A percentile compares a stretch with the other conserved stretches of the same genome.
phyloP scores from a whole-genome alignment of 2,113 vertebrate species.

The Terrapene triunguis region DNA sequence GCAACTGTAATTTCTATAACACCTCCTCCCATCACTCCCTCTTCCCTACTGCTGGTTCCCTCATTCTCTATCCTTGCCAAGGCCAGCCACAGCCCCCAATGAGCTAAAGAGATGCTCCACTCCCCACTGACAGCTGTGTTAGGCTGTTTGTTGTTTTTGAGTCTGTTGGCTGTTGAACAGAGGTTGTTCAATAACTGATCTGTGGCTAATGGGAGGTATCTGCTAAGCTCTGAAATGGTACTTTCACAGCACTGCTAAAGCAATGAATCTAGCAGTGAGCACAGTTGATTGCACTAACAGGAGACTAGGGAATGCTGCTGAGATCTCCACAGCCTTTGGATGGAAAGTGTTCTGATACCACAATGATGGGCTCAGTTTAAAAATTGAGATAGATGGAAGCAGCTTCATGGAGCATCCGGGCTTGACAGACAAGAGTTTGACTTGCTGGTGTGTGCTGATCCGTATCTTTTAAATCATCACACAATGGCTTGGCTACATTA shows the following conservation, averaged over 20 bases:
- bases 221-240: rapidly evolving
- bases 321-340: neutral
- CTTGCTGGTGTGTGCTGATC: neutral
- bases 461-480: rapidly evolving
- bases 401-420: neutral
- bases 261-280: rapidly evolving
- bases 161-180: neutral
- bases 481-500: neutral
- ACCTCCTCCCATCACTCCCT: neutral
- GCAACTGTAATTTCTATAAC: neutral
- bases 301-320: neutral
- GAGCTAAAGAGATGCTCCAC: neutral
- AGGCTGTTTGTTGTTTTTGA: neutral
- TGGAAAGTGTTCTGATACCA: neutral
- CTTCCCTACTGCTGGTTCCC: neutral
- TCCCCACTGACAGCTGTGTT: no score
- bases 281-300: neutral
- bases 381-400: rapidly evolving
- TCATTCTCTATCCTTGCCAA: neutral
- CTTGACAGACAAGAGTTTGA: neutral
- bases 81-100: neutral
- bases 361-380: rapidly evolving
- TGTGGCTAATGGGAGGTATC: neutral
- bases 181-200: neutral
- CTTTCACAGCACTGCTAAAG: rapidly evolving